Percentiles rank a stretch among this genome's conserved stretches.
Conservation (phyloP, 1,140 invertebrate species). For the Magallana ariakensis region DNA sequence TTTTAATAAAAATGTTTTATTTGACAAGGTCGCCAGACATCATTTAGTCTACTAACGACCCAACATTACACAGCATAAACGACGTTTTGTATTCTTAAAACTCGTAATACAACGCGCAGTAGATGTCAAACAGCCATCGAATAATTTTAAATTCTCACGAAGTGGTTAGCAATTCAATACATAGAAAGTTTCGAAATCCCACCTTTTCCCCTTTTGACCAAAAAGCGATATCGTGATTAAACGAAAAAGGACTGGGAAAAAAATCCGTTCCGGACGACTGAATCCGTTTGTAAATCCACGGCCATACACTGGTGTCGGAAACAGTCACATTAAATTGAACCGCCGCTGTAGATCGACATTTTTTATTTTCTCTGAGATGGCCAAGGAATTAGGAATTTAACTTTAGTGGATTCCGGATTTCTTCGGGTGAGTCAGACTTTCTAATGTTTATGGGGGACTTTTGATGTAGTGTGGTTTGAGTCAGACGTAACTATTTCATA, state of each 20-base stretch:
- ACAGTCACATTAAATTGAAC: not conserved
- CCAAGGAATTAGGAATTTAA: not conserved
- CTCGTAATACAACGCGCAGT: too few relatives aligned
- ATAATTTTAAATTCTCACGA: not conserved
- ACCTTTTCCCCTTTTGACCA: not conserved
- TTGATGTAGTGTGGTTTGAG: too few relatives aligned
- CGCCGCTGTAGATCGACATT: not conserved
- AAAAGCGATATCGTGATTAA: not conserved
- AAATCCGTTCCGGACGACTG: not conserved
- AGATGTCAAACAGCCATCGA: too few relatives aligned
- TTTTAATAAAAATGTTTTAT: too few relatives aligned
- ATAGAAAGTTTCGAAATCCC: conserved; percentile 5
- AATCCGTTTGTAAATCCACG: not conserved
- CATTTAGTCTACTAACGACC: too few relatives aligned
- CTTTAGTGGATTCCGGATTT: not conserved
- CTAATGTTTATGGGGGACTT: not conserved
- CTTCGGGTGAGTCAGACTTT: not conserved
- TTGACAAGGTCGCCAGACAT: too few relatives aligned
- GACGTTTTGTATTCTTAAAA: too few relatives aligned
- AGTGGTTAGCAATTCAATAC: not conserved
- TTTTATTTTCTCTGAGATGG: not conserved
- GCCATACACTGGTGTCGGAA: not conserved
- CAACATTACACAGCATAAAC: too few relatives aligned
- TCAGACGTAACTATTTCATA: too few relatives aligned
- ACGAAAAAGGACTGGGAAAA: not conserved